Base-by-base conservation (phyloP, 2,888 invertebrate genomes). In the Andrena fulva region DNA sequence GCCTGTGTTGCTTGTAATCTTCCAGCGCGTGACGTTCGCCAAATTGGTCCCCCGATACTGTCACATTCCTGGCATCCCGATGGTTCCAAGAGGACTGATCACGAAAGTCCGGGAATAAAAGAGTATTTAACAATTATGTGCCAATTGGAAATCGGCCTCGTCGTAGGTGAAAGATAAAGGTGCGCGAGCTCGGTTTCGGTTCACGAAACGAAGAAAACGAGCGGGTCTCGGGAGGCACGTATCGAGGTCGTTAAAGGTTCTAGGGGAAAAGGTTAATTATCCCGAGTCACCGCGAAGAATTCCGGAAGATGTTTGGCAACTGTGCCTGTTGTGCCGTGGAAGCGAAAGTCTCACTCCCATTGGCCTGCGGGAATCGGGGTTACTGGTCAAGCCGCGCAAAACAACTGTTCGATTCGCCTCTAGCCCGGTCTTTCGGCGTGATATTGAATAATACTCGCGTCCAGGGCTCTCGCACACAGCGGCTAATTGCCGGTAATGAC, bases 221-320 rank as follows among this genome's bases (percentile, higher is more conserved):
- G 54, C 66, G 66, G 52, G 60, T 10, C 66, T 31, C 27, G 56
- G 50, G 2, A 31, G 75, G 75, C 63, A 81, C 81, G 71, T 78
- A 89, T 86, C 80, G 84, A 80, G 80, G 80, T 84, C 73, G 74
- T 77, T 84, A 84, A 80, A 84, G 84, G 80, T 85, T 80, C 77
- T 75, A 85, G 80, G 84, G 80, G 84, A 80, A 85, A 84, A 84
- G 84, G 80, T 85, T 85, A 85, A 85, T 85, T 85, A 80, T 77
- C 77, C 64, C 63, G 54, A 77, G 83, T 76, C 73, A 82, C 69
- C 68, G 67, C 77, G 71, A 81, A 77, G 80, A 78, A 85, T 86
- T 82, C 85, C 84, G 84, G 85, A 84, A 84, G 84, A 76, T 84
- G 84, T 85, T 85, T 84, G 70, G 84, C 77, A 85, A 84, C 80